phyloP scores from a whole-genome alignment of 2,113 vertebrate species.

The Rhabdornis inornatus region DNA sequence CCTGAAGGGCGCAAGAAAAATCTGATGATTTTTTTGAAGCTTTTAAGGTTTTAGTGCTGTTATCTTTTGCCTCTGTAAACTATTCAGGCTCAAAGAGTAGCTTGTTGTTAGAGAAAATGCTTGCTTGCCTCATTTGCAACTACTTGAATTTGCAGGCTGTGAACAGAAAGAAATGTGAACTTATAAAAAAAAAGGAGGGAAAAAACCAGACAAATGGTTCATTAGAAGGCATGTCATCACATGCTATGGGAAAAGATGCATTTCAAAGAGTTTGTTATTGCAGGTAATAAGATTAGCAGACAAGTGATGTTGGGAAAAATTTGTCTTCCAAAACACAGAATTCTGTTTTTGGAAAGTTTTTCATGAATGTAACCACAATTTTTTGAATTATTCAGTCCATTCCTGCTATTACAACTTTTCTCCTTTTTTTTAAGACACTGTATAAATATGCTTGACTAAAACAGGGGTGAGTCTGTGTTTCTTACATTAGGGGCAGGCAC shows the following conservation, averaged over 20 bases:
- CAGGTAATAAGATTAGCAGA: background rate
- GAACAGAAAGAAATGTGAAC: background rate
- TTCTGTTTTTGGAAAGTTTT: background rate
- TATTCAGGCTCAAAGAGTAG: background rate
- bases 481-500: background rate
- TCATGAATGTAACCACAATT: background rate
- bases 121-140: background rate
- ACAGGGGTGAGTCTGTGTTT: background rate
- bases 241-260: background rate
- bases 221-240: background rate
- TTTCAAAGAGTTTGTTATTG: background rate
- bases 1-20: background rate
- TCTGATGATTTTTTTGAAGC: background rate
- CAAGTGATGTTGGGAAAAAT: background rate
- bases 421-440: background rate
- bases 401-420: background rate
- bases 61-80: background rate
- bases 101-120: background rate
- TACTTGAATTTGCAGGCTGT: background rate
- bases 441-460: background rate
- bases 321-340: background rate
- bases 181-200: background rate
- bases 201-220: background rate
- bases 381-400: background rate
- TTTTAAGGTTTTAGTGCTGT: background rate